Evolutionary conservation across 2,888 invertebrate genomes (phyloP), one percentile per base, ranked within the genome.

Genomic region (Pheosia gnoma): DNA sequence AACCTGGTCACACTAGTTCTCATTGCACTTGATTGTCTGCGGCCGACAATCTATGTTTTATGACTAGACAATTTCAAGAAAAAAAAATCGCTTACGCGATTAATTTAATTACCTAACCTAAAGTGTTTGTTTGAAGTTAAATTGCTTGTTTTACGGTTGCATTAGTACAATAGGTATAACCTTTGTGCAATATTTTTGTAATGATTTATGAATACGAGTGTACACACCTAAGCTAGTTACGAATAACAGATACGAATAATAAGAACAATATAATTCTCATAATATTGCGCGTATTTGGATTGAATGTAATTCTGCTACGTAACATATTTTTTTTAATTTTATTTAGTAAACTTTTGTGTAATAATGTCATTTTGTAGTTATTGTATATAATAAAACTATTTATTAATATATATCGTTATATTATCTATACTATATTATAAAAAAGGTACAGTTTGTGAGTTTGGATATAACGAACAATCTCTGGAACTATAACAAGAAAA

Each of bases 21-120:
- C 37, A 53, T 37, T 53, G 52, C 69, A 67, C 67, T 65, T 71
- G 82, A 82, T 82, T 72, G 74, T 73, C 71, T 75, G 58, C 57
- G 7, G 60, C 37, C 41, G 80, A 79, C 80, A 75, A 78, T 71
- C 73, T 68, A 57, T 66, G 49, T 53, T 56, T 55, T 55, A 39
- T 55, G n/a, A 55, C 39, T 55, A 5, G 45, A 10, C 13, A 43
- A 56, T 59, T 55, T 60, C 10, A 25, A 36, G n/a, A 38, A 55
- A 58, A 59, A 57, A 41, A 55, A 38, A 38, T n/a, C 55, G 37
- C 51, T 45, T 55, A 65, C 41, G 55, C 45, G 59, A 63, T 58
- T 69, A 57, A 66, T 62, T 69, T 58, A 39, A 49, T 61, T 56
- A 45, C 61, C 53, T 36, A 70, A 70, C 59, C 61, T 36, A 45